Conservation (phyloP, 2,113 vertebrate genomes). For the Edolisoma coerulescens region DNA sequence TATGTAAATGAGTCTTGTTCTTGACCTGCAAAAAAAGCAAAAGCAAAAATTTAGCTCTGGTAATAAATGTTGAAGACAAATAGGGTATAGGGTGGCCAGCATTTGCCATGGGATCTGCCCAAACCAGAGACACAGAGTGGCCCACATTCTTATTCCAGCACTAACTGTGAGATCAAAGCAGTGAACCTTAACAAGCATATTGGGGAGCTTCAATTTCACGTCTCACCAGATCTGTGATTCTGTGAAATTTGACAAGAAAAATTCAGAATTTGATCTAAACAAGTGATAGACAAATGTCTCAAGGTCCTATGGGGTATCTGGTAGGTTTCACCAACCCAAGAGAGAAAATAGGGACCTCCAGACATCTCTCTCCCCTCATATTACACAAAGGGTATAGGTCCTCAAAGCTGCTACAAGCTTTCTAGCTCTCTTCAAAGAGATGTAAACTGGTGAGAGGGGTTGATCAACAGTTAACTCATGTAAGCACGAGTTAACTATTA, state of each 20-base stretch:
- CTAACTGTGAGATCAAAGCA: not conserved
- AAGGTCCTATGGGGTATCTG: not conserved
- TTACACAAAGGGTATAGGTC: not conserved
- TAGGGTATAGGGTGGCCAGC: not conserved
- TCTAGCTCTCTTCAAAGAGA: not conserved
- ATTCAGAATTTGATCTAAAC: not conserved
- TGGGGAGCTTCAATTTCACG: not conserved
- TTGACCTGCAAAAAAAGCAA: not conserved
- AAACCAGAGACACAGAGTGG: rapidly evolving
- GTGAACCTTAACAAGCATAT: not conserved
- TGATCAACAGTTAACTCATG: no score
- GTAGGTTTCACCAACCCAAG: not conserved
- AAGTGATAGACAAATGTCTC: not conserved
- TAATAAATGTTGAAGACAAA: no score
- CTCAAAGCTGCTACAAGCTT: not conserved
- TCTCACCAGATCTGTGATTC: not conserved
- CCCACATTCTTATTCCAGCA: not conserved
- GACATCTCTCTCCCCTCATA: not conserved
- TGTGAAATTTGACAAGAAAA: not conserved
- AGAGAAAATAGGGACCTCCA: not conserved
- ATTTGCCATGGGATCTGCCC: not conserved
- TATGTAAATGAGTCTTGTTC: not conserved
- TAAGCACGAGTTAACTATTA: no score
- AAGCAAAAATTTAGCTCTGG: not conserved
- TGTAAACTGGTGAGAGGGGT: no score